phyloP scores from a whole-genome alignment of 2,113 vertebrate genomes.

The Pagrus major region DNA sequence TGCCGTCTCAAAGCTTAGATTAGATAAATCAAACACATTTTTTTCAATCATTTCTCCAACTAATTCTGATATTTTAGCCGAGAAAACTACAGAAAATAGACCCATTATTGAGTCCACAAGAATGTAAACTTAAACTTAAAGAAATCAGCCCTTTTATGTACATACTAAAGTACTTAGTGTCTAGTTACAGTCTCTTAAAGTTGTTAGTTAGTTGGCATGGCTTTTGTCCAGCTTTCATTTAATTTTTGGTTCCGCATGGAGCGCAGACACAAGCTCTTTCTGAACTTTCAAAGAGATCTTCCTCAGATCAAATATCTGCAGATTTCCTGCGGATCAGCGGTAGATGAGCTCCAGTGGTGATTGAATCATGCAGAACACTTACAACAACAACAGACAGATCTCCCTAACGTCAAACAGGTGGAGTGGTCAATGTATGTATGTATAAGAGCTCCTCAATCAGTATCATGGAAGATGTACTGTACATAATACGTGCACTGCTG shows the following conservation, averaged over 20 bases:
- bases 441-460: constrained; percentile 37
- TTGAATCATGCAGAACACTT: constrained; percentile 49
- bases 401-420: constrained; percentile 69
- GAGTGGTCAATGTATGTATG: constrained; percentile 1
- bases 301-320: constrained; percentile 66
- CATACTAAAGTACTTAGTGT: constrained; percentile 1
- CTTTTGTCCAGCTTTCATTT: constrained; percentile 34
- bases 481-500: constrained; percentile 7
- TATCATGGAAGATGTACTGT: constrained; percentile 28
- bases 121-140: constrained; percentile 3
- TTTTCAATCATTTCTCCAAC: neutral
- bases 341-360: constrained; percentile 44
- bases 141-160: neutral
- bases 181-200: constrained; percentile 11
- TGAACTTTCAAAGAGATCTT: constrained; percentile 54
- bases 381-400: constrained; percentile 50
- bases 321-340: constrained; percentile 66
- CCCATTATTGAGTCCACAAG: neutral
- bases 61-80: neutral
- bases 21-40: neutral
- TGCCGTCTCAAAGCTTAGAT: neutral
- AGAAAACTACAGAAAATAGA: neutral
- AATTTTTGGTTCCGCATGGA: constrained; percentile 29
- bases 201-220: constrained; percentile 26
- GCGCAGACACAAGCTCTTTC: constrained; percentile 21